These are phyloP conservation scores for Tiliacea citrago DNA, from an alignment of 2,888 invertebrate genomes.

Conservation along the genomic window DNA sequence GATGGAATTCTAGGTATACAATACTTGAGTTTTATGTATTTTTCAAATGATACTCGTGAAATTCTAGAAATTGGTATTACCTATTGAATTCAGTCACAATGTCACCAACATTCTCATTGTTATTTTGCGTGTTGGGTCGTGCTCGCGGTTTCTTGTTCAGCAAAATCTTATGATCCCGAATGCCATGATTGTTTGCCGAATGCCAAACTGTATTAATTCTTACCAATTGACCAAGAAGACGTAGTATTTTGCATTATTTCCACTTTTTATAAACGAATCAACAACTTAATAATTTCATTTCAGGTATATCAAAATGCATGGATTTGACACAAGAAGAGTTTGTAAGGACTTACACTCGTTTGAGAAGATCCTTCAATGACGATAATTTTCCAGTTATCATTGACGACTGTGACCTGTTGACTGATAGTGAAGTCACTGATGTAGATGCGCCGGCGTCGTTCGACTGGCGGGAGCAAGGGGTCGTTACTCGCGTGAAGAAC, in stretches of 20 bases:
- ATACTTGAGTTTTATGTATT: not conserved
- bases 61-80: not conserved
- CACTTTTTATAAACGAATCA: not conserved
- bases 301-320: conserved; percentile 18
- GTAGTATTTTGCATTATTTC: not conserved
- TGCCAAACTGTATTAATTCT: not conserved
- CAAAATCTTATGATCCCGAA: too few species aligned
- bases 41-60: not conserved
- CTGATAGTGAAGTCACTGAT: too few species aligned
- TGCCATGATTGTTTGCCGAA: too few species aligned
- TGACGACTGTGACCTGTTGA: too few species aligned
- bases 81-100: conserved; percentile 1
- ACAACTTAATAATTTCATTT: not conserved
- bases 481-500: too few species aligned
- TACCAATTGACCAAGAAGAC: not conserved
- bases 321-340: conserved; percentile 17
- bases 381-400: too few species aligned
- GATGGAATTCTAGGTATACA: not conserved
- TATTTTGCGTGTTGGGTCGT: too few species aligned
- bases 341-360: not conserved
- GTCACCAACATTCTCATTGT: not conserved
- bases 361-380: too few species aligned
- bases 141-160: too few species aligned
- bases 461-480: too few species aligned
- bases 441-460: too few species aligned